Evolutionary conservation across 2,797 vertebrate genomes (phyloP).

Genomic region (Sylvia borin): DNA sequence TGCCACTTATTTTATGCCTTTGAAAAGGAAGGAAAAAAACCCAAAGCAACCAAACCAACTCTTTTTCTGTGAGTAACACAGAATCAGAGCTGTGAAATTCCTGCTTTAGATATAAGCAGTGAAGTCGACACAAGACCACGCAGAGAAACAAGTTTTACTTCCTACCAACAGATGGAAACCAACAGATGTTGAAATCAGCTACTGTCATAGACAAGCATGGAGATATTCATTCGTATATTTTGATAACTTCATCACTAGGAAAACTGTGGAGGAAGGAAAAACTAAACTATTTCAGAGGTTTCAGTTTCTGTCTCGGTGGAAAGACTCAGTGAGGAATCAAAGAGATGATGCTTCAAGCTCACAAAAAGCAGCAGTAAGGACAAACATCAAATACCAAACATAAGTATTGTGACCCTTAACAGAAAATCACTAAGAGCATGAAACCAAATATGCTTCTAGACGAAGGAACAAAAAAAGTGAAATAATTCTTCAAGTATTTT

Average conservation of each 20-base stretch:
- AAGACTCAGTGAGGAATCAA: background rate
- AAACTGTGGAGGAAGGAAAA: background rate
- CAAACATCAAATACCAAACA: background rate
- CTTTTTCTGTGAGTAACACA: background rate
- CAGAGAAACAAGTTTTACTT: background rate
- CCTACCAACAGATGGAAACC: slow-evolving; percentile 35
- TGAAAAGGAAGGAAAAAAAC: background rate
- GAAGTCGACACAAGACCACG: background rate
- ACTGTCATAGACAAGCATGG: background rate
- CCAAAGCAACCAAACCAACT: background rate
- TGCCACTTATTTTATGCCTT: background rate
- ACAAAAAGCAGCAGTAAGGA: background rate
- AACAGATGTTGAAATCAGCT: slow-evolving; percentile 22
- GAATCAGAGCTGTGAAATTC: background rate
- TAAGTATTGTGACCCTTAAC: background rate
- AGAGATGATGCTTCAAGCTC: background rate
- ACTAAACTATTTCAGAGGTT: background rate
- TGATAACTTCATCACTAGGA: slow-evolving; percentile 23
- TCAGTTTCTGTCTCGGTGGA: background rate
- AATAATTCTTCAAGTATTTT: background rate
- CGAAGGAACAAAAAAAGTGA: background rate
- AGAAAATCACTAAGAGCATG: background rate
- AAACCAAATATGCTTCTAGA: background rate
- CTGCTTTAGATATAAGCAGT: background rate
- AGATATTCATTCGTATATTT: background rate